These are phyloP conservation scores for Macropus fuliginosus DNA, from an alignment of 2,797 vertebrate genomes.

Conservation along the genomic window DNA sequence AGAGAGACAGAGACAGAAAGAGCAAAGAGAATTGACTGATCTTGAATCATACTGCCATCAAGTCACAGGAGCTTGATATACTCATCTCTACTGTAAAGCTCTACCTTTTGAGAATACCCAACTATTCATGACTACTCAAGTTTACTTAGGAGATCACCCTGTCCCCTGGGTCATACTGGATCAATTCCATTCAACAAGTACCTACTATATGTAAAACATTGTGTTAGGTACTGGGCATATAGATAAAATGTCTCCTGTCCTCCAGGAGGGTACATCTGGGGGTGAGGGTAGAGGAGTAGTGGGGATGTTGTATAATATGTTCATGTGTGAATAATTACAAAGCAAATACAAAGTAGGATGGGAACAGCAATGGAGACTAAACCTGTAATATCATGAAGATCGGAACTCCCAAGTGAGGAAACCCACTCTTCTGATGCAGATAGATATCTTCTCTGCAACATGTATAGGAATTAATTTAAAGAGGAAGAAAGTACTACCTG, in stretches of 20 bases:
- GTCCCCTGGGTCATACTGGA: not conserved
- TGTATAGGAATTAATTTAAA: not conserved
- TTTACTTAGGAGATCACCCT: not conserved
- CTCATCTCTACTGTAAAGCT: not conserved
- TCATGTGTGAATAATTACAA: not conserved
- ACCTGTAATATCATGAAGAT: not conserved
- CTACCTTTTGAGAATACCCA: not conserved
- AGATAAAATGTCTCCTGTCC: not conserved
- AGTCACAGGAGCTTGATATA: not conserved
- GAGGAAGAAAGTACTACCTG: not conserved
- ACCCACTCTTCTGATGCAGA: not conserved
- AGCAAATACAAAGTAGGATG: not conserved
- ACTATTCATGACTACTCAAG: not conserved
- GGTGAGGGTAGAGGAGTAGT: not conserved
- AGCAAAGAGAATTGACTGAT: not conserved
- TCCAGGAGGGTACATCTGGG: not conserved
- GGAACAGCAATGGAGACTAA: not conserved
- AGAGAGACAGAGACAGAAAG: not conserved
- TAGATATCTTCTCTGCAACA: not conserved
- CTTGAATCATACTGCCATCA: not conserved
- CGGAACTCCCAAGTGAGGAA: not conserved
- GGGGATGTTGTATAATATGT: not conserved
- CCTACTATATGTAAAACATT: not conserved
- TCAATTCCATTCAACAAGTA: not conserved
- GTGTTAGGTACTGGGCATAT: not conserved